These are phyloP conservation scores for Torymus auratus DNA, from an alignment of 2,888 invertebrate genomes.

Conservation along the genomic window DNA sequence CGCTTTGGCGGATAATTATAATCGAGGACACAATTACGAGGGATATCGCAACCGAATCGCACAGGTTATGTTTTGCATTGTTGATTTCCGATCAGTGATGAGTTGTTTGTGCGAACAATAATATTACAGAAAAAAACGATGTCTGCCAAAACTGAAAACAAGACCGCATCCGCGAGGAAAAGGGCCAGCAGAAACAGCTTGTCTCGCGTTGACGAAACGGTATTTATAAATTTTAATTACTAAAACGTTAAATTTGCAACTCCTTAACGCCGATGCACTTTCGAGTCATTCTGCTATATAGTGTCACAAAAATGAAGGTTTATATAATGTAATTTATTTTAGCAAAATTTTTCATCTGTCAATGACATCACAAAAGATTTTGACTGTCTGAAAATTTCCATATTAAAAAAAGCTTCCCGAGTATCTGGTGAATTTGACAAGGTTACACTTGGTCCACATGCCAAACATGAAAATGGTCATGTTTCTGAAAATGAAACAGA, in stretches of 20 bases:
- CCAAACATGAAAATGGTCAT: conserved; percentile 41
- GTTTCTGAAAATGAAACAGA: conserved; percentile 54
- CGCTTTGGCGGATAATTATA: too few relatives aligned
- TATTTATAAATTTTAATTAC: conserved; percentile 12
- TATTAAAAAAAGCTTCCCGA: conserved; percentile 80
- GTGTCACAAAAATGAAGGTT: neutral
- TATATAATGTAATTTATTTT: conserved; percentile 18
- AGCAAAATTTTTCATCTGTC: conserved; percentile 53
- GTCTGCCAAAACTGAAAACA: conserved; percentile 26
- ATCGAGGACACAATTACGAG: too few relatives aligned
- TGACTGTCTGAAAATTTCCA: conserved; percentile 80
- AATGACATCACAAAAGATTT: conserved; percentile 73
- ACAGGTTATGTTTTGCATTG: conserved; percentile 44
- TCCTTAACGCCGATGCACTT: too few relatives aligned
- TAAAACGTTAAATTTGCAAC: neutral
- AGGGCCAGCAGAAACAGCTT: neutral
- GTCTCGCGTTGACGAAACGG: neutral
- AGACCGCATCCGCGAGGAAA: conserved; percentile 7
- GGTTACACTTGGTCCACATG: conserved; percentile 79
- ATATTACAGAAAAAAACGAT: conserved; percentile 14
- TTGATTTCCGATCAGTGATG: conserved; percentile 27
- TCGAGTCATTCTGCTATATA: neutral
- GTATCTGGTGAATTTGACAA: conserved; percentile 78
- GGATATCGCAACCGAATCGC: neutral
- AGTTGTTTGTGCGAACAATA: neutral